phyloP scores from a whole-genome alignment of 2,888 invertebrate genomes.

The Andricus quercusramuli region DNA sequence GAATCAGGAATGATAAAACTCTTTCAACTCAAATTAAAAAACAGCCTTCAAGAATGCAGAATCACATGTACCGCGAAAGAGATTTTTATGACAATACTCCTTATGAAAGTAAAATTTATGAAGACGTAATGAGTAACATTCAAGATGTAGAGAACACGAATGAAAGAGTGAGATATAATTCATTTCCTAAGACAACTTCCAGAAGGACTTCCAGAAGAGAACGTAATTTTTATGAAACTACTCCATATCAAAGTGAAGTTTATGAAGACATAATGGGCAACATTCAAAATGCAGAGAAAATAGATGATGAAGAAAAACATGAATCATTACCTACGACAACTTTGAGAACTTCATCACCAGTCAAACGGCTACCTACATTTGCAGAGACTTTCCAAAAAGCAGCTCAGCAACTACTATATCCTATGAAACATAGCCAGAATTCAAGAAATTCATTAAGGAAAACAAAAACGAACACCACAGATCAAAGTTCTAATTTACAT shows the following conservation, averaged over 20 bases:
- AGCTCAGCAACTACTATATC: not conserved
- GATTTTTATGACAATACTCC: conserved; percentile 51
- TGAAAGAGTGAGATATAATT: not conserved
- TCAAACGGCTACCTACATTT: not conserved
- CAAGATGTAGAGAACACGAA: conserved; percentile 56
- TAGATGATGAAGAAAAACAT: too few species aligned
- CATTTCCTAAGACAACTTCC: not conserved
- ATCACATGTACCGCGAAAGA: not conserved
- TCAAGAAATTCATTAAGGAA: not conserved
- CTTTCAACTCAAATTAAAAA: not conserved
- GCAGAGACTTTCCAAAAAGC: not conserved
- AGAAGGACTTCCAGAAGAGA: not conserved
- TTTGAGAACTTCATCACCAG: not conserved
- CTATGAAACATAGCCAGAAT: not conserved
- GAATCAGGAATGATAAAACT: not conserved
- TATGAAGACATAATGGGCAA: too few species aligned
- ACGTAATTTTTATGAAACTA: not conserved
- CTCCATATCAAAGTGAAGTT: not conserved
- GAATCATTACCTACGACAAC: not conserved
- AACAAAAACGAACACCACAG: not conserved
- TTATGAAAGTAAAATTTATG: conserved; percentile 72
- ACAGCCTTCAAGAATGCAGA: not conserved
- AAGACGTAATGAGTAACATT: conserved; percentile 75
- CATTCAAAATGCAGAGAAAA: too few species aligned
- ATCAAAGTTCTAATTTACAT: not conserved